Conservation (phyloP, 2,113 vertebrate species). For the Falcunculus frontatus region DNA sequence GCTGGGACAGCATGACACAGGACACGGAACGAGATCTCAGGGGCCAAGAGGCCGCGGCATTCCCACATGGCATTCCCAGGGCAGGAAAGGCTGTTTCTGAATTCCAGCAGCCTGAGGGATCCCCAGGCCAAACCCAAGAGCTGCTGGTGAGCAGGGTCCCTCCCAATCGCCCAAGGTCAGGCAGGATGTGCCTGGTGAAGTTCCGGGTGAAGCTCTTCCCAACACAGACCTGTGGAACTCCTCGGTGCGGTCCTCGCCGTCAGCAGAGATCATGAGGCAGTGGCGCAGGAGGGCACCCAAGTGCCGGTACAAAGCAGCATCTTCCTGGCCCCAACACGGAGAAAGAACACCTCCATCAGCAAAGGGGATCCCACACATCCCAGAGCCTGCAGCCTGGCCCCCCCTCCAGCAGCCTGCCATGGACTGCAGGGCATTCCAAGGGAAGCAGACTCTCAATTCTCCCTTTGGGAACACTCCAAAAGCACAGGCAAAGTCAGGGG, state of each 20-base stretch:
- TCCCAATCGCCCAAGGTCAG: fast-evolving
- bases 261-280: slow-evolving; percentile 83
- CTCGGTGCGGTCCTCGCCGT: slow-evolving; percentile 85
- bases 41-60: background rate
- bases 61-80: background rate
- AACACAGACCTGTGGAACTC: slow-evolving; percentile 85
- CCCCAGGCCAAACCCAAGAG: background rate
- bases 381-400: background rate
- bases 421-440: fast-evolving
- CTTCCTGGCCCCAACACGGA: slow-evolving; percentile 77
- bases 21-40: background rate
- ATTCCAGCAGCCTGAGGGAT: background rate
- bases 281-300: slow-evolving; percentile 86
- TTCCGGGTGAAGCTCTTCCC: background rate
- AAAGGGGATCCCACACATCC: background rate
- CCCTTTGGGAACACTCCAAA: background rate
- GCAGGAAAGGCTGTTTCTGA: background rate
- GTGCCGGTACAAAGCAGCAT: slow-evolving; percentile 82
- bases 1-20: background rate
- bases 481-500: background rate
- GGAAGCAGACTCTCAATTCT: background rate
- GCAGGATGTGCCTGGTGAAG: background rate
- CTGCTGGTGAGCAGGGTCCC: background rate
- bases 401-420: background rate
- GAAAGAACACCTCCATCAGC: background rate